Percentiles rank a stretch among this genome's conserved stretches.
These are phyloP conservation scores for Paraplagusia blochii DNA, from an alignment of 2,113 vertebrate species.

Conservation along the genomic window DNA sequence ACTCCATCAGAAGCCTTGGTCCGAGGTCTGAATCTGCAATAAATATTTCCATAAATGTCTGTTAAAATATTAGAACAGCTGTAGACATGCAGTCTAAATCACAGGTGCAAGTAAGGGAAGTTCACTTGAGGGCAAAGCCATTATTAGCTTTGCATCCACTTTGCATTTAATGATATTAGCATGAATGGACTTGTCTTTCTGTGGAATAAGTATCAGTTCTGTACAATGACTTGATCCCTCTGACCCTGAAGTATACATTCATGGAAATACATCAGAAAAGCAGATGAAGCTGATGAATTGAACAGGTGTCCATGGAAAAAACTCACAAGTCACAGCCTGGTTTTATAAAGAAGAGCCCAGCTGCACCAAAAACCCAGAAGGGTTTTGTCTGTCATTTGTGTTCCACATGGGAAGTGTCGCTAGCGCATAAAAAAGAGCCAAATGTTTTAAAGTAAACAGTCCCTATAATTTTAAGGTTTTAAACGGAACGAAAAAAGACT, in stretches of 20 bases:
- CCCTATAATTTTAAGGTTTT: conserved; percentile 22
- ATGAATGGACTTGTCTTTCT: conserved; percentile 26
- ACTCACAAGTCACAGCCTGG: conserved; percentile 30
- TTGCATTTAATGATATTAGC: conserved; percentile 21
- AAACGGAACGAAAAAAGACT: background rate
- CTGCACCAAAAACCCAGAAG: conserved; percentile 64
- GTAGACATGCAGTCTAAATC: conserved; percentile 26
- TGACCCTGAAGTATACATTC: background rate
- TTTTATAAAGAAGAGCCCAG: conserved; percentile 62
- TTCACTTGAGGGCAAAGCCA: conserved; percentile 41
- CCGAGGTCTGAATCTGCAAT: conserved; percentile 7
- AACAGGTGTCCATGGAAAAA: conserved; percentile 54
- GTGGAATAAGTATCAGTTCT: conserved; percentile 9
- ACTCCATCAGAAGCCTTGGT: background rate
- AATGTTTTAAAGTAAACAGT: conserved; percentile 13
- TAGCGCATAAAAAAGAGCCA: conserved; percentile 13
- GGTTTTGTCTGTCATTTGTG: conserved; percentile 35
- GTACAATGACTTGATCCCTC: conserved; percentile 13
- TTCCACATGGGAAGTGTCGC: conserved; percentile 65
- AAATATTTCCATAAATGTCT: conserved; percentile 42
- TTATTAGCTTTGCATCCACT: background rate
- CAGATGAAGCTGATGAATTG: conserved; percentile 46
- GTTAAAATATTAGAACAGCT: conserved; percentile 22
- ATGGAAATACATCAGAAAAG: conserved; percentile 15
- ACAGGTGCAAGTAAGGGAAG: conserved; percentile 40